Evolutionary conservation across 2,113 vertebrate genomes (phyloP).

Genomic region (Sylvilagus bachmani): DNA sequence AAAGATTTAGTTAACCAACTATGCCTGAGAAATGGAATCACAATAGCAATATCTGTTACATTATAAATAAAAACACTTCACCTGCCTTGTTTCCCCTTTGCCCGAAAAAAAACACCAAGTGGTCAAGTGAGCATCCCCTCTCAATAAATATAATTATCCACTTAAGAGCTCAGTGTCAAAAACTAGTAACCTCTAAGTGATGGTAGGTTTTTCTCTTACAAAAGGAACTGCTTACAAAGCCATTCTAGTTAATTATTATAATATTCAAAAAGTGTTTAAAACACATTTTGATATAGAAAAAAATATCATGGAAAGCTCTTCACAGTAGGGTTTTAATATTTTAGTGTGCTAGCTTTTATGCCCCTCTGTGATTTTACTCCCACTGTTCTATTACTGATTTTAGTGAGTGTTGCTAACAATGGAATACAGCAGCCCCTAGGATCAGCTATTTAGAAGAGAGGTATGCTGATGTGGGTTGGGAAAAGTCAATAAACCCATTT

Average conservation of each 20-base stretch:
- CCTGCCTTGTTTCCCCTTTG: slow-evolving; percentile 75
- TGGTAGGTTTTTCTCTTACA: slow-evolving; percentile 75
- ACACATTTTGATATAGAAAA: slow-evolving; percentile 77
- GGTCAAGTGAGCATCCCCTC: slow-evolving; percentile 78
- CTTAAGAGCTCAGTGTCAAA: slow-evolving; percentile 80
- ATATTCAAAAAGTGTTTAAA: slow-evolving; percentile 81
- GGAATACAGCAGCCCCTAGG: slow-evolving; percentile 54
- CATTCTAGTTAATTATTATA: slow-evolving; percentile 80
- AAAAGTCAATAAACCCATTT: slow-evolving; percentile 79
- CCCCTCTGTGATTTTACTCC: slow-evolving; percentile 55
- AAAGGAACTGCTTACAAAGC: slow-evolving; percentile 77
- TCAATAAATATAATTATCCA: slow-evolving; percentile 79
- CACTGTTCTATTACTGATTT: slow-evolving; percentile 77
- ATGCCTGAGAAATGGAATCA: not conserved
- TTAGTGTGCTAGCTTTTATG: slow-evolving; percentile 64
- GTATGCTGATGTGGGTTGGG: slow-evolving; percentile 60
- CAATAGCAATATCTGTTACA: slow-evolving; percentile 80
- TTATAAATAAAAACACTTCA: slow-evolving; percentile 84
- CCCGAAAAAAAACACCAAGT: slow-evolving; percentile 54
- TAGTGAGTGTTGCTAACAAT: slow-evolving; percentile 73
- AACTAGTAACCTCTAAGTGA: slow-evolving; percentile 68
- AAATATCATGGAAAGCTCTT: slow-evolving; percentile 78
- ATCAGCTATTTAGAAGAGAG: slow-evolving; percentile 67
- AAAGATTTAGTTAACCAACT: slow-evolving; percentile 86
- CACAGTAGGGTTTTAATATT: slow-evolving; percentile 82